Evolutionary conservation across 37 sponge, comb jelly and placozoan species (phyloP), one percentile per base, ranked within the genome.

Genomic region (Ephydatia muelleri): DNA sequence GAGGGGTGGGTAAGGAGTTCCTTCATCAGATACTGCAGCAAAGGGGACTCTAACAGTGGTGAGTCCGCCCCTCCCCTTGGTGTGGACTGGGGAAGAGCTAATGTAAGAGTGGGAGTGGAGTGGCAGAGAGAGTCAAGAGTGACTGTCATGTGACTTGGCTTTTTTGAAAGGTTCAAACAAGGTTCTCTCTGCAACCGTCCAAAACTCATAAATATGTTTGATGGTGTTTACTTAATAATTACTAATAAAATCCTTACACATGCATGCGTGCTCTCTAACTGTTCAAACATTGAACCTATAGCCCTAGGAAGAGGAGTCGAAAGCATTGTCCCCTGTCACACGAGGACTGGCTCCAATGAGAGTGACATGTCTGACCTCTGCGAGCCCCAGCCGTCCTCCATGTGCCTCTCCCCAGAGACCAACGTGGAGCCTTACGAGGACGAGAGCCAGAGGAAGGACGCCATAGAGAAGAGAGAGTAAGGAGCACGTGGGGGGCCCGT

Each of bases 1-100:
- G 94, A 93, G 65, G 94, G 94, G 37, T 93, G 94, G 94, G 91
- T 93, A 0, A 75, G 75, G 57, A 57, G 19, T 11, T 57, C 57
- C 19, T 57, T 57, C 57, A 57, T 57, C 1, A 57, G 57, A 21
- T 14, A 57, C 57, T 57, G 57, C 57, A 57, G 57, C 19, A 57
- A 57, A 21, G 19, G 16, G 19, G 57, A 11, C 19, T 19, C 1
- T 21, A 57, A 11, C 57, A 57, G 16, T 11, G 57, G 57, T 57
- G 57, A 57, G 57, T 43, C n/a, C n/a, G 43, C 6, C 43, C 43
- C 6, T 43, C 6, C 57, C 57, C 16, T 57, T 57, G 57, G 57
- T 57, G 19, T 21, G 16, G 57, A 57, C 57, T 57, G 57, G 57
- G 57, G 57, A 57, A 21, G 57, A 57, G 57, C 19, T 57, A 57